Conservation (phyloP, 2,888 invertebrate species). For the Minunthozetes semirufus region DNA sequence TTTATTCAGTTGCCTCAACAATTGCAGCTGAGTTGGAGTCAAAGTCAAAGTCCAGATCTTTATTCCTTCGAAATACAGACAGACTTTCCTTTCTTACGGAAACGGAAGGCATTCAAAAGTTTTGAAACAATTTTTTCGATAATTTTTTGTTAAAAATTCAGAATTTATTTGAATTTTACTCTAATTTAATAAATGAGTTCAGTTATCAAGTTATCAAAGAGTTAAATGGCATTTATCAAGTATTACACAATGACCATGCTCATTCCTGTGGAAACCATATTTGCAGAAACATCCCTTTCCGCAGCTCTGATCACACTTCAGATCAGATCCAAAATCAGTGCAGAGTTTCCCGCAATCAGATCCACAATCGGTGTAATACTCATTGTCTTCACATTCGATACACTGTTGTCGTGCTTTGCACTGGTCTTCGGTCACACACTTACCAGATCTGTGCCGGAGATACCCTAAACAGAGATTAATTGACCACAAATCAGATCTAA, state of each 20-base stretch:
- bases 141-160: no score
- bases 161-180: no score
- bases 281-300: conserved; percentile 4
- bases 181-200: no score
- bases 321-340: background rate
- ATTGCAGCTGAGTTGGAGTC: background rate
- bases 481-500: background rate
- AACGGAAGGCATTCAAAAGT: no score
- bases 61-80: background rate
- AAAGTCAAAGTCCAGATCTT: background rate
- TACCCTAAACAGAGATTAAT: background rate
- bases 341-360: conserved; percentile 5
- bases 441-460: background rate
- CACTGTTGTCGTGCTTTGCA: background rate
- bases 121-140: no score
- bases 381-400: background rate
- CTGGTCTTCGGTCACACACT: background rate
- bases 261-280: background rate
- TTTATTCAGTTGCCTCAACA: background rate
- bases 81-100: background rate
- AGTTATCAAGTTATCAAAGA: background rate
- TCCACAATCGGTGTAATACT: conserved; percentile 6
- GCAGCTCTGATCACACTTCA: background rate
- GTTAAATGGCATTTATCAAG: background rate
- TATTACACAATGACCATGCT: background rate